phyloP scores from a whole-genome alignment of 2,113 vertebrate genomes.

The Pelvicachromis taeniatus region DNA sequence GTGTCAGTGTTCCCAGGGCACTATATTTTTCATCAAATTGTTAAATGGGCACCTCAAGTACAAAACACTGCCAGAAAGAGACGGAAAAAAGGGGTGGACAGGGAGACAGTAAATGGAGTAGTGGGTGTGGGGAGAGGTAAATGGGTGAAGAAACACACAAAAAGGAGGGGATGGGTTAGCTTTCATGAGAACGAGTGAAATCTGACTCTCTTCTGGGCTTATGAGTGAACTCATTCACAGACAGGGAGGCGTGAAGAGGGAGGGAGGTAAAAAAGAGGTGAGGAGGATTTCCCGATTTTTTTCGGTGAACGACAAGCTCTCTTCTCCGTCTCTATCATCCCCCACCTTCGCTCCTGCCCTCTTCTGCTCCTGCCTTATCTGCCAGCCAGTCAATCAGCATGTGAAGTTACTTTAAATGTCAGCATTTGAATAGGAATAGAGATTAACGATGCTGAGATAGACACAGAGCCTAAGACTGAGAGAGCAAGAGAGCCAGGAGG shows the following conservation, averaged over 20 bases:
- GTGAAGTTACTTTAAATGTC: slow-evolving; percentile 68
- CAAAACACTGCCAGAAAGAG: not conserved
- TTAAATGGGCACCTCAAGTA: slow-evolving; percentile 8
- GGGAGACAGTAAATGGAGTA: slow-evolving; percentile 23
- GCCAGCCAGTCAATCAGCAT: slow-evolving; percentile 25
- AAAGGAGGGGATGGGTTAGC: slow-evolving; percentile 20
- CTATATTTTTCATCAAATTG: not conserved
- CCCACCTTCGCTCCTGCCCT: not conserved
- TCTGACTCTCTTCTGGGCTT: slow-evolving; percentile 40
- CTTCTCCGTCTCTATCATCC: not conserved
- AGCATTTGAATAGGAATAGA: slow-evolving; percentile 69
- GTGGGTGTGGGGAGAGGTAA: slow-evolving; percentile 32
- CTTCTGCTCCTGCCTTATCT: slow-evolving; percentile 40
- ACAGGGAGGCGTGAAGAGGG: not conserved
- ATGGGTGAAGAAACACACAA: slow-evolving; percentile 36
- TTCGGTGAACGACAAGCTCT: not conserved
- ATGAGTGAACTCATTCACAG: slow-evolving; percentile 48
- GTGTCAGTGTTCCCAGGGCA: not conserved
- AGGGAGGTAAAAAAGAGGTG: slow-evolving; percentile 21
- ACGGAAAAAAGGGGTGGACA: slow-evolving; percentile 16
- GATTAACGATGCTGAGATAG: slow-evolving; percentile 54
- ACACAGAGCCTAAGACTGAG: slow-evolving; percentile 8
- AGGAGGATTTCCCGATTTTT: slow-evolving; percentile 38
- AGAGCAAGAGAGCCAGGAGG: not conserved
- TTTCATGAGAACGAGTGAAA: slow-evolving; percentile 52